Percentiles rank a stretch among this genome's conserved stretches.
These are phyloP conservation scores for Brachyopa scutellaris DNA, from an alignment of 2,888 invertebrate species.

Conservation along the genomic window DNA sequence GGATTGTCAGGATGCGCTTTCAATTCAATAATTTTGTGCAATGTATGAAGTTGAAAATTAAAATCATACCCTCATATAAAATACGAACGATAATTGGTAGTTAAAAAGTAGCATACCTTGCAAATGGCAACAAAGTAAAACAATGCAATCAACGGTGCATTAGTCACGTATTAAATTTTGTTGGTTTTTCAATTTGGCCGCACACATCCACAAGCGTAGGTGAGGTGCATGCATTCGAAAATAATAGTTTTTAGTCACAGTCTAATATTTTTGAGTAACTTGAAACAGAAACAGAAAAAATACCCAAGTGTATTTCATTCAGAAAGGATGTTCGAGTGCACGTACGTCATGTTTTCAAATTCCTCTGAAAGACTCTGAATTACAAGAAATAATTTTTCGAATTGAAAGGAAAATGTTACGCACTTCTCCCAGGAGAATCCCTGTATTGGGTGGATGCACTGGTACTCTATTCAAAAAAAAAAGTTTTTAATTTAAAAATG, in stretches of 20 bases:
- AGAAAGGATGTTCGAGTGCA: too few species aligned
- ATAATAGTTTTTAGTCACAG: constrained; percentile 11
- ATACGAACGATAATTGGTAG: constrained; percentile 45
- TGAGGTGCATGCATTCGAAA: not conserved
- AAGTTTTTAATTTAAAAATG: constrained; percentile 68
- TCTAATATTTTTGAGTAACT: constrained; percentile 29
- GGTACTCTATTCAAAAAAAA: not conserved
- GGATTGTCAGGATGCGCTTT: constrained; percentile 36
- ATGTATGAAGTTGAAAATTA: constrained; percentile 48
- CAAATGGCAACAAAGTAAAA: not conserved
- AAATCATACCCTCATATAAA: too few species aligned
- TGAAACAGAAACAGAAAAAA: constrained; percentile 50
- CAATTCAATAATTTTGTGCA: constrained; percentile 11
- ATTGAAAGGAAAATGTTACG: constrained; percentile 50
- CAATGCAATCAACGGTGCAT: not conserved
- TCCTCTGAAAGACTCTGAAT: too few species aligned
- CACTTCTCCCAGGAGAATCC: constrained; percentile 36
- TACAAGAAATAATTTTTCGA: constrained; percentile 21
- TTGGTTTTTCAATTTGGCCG: constrained; percentile 1
- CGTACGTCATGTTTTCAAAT: too few species aligned
- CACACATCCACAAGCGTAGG: too few species aligned
- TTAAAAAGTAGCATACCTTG: constrained; percentile 46
- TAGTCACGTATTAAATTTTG: not conserved
- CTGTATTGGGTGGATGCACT: not conserved
- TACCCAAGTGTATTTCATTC: constrained; percentile 61